A percentile compares a stretch with the other conserved stretches of the same genome.
Evolutionary conservation across 2,888 invertebrate genomes (phyloP).

Genomic region (Podotricha telesiphe): DNA sequence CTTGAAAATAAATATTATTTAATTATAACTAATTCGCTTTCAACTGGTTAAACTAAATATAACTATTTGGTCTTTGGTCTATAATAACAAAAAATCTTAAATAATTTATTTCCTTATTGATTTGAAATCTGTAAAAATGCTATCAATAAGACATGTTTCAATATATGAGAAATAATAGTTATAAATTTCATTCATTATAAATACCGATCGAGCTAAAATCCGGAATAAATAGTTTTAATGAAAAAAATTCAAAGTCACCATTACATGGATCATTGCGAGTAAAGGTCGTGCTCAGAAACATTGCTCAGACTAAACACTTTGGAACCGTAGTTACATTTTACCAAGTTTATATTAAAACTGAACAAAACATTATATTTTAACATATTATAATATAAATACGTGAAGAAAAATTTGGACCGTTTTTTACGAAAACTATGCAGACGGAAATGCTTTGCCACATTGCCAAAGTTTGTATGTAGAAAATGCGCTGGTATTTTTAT

Average conservation of each 20-base stretch:
- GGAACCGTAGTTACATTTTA: neutral
- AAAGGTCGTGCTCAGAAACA: slow-evolving; percentile 10
- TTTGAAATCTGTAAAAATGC: neutral
- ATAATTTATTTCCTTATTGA: neutral
- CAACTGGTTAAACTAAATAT: too few species aligned
- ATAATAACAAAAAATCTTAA: too few species aligned
- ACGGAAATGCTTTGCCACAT: too few species aligned
- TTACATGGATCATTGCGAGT: slow-evolving; percentile 20
- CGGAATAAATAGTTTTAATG: slow-evolving; percentile 18
- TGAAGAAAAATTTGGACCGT: too few species aligned
- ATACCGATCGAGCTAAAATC: neutral
- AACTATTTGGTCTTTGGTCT: too few species aligned
- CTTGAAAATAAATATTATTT: too few species aligned
- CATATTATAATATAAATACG: too few species aligned
- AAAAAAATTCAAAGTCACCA: slow-evolving; percentile 18
- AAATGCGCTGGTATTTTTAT: too few species aligned
- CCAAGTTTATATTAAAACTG: neutral
- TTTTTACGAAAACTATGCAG: too few species aligned
- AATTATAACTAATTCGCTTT: too few species aligned
- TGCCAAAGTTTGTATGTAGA: too few species aligned
- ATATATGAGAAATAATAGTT: neutral
- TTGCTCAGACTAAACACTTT: neutral
- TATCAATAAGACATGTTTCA: neutral
- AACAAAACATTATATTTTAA: neutral
- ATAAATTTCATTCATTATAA: neutral